A percentile compares a stretch with the other conserved stretches of the same genome.
These are phyloP conservation scores for Drosophila santomea DNA, from an alignment of 1,140 invertebrate species.

Conservation along the genomic window DNA sequence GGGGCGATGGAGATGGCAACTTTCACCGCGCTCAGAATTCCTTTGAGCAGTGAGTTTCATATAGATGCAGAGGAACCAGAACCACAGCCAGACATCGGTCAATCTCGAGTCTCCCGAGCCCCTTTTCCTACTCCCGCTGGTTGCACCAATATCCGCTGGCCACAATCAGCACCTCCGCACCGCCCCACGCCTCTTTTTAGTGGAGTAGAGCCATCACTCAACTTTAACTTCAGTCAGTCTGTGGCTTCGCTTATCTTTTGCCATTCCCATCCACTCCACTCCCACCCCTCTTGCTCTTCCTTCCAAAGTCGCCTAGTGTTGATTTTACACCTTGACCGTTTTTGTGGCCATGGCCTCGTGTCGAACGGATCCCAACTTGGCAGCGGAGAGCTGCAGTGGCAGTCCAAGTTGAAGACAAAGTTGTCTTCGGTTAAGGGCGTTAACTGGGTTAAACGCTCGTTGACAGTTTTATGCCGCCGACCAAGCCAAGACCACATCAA, in stretches of 20 bases:
- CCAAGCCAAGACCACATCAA: conserved; percentile 36
- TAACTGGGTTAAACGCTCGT: conserved; percentile 81
- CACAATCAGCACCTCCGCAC: conserved; percentile 70
- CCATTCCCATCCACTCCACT: conserved; percentile 27
- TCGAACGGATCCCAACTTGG: conserved; percentile 58
- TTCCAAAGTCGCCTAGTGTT: conserved; percentile 33
- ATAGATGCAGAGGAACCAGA: conserved; percentile 31
- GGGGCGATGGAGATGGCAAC: conserved; percentile 59
- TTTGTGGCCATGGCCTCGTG: conserved; percentile 47
- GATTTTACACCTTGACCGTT: conserved; percentile 72
- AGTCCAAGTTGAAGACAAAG: conserved; percentile 10
- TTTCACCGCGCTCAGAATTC: conserved; percentile 76
- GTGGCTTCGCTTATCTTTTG: conserved; percentile 56
- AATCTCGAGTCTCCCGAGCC: conserved; percentile 40
- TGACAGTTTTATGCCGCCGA: conserved; percentile 74
- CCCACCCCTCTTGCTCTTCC: neutral
- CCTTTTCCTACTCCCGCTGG: neutral
- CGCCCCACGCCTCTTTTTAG: conserved; percentile 39
- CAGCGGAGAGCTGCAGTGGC: conserved; percentile 16
- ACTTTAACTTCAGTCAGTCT: conserved; percentile 39
- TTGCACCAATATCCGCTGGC: conserved; percentile 66
- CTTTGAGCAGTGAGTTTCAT: conserved; percentile 42
- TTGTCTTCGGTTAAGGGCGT: conserved; percentile 68
- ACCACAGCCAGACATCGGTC: conserved; percentile 63
- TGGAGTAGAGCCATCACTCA: conserved; percentile 71